Percentiles rank a stretch among this genome's conserved stretches.
These are phyloP conservation scores for Tenrec ecaudatus DNA, from an alignment of 2,113 vertebrate species.

Conservation along the genomic window DNA sequence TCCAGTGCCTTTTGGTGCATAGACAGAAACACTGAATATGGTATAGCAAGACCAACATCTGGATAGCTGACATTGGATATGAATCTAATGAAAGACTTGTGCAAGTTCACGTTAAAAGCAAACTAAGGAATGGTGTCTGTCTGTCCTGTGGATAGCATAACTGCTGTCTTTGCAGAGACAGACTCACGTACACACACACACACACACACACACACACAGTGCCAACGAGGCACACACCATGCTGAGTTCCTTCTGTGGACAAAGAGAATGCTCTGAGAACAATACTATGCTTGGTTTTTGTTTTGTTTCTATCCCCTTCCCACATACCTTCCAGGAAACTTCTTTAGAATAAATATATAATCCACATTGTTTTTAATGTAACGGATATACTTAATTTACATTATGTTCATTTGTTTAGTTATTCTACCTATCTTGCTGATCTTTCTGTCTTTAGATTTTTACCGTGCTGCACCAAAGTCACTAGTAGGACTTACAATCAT, in stretches of 20 bases:
- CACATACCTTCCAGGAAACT: background rate
- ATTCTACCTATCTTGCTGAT: background rate
- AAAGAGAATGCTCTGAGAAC: fast-evolving
- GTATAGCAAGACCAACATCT: too few species aligned
- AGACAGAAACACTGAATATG: too few species aligned
- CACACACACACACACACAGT: background rate
- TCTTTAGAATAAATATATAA: background rate
- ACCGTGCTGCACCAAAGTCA: background rate
- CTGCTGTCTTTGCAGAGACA: too few species aligned
- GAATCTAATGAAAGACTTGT: too few species aligned
- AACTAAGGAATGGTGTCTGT: background rate
- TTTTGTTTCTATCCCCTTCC: background rate
- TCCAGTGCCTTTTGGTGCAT: too few species aligned
- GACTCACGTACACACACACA: background rate
- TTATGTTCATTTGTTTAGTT: background rate
- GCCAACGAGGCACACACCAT: too few species aligned
- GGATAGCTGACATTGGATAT: too few species aligned
- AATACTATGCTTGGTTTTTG: background rate
- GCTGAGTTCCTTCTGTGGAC: background rate
- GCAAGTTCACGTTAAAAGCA: too few species aligned
- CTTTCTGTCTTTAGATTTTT: background rate
- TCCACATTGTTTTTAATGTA: background rate
- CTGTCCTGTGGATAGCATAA: background rate
- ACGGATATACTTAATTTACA: background rate
- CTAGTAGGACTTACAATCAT: too few species aligned